These are phyloP conservation scores for Melanerpes aurifrons DNA, from an alignment of 2,113 vertebrate genomes.

Conservation along the genomic window DNA sequence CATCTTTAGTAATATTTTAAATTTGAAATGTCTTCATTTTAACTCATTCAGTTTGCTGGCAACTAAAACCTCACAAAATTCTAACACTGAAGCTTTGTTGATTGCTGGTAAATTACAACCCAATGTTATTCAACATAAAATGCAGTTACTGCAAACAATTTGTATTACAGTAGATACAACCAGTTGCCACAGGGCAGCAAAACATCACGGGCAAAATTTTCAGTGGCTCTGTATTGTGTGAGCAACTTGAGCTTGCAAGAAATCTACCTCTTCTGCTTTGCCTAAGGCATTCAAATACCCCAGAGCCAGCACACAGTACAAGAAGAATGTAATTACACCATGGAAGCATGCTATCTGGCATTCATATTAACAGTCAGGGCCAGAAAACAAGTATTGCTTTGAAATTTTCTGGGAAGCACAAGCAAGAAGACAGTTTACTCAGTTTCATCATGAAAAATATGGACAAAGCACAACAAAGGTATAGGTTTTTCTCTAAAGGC, in stretches of 20 bases:
- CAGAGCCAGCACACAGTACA: background rate
- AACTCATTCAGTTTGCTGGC: background rate
- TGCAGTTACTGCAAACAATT: background rate
- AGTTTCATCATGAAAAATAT: background rate
- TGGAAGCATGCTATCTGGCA: background rate
- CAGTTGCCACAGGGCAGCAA: slow-evolving; percentile 1
- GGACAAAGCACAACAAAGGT: background rate
- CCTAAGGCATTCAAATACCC: slow-evolving; percentile 23
- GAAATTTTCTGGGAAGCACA: background rate
- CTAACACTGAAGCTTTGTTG: background rate
- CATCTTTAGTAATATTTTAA: background rate
- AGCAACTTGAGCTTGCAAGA: slow-evolving; percentile 13
- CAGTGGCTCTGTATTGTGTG: slow-evolving; percentile 17
- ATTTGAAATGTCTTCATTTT: background rate
- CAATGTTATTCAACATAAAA: background rate
- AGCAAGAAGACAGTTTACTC: background rate
- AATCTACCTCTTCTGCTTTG: slow-evolving; percentile 24
- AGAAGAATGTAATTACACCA: slow-evolving; percentile 28
- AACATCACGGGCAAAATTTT: slow-evolving; percentile 35
- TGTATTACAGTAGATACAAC: background rate
- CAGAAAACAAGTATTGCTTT: background rate
- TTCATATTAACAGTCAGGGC: background rate
- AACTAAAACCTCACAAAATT: background rate
- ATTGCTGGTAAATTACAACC: background rate
- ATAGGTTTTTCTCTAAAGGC: background rate